Percentiles rank a stretch among this genome's conserved stretches.
These are phyloP conservation scores for Ecliptopera silaceata DNA, from an alignment of 2,888 invertebrate species.

Conservation along the genomic window DNA sequence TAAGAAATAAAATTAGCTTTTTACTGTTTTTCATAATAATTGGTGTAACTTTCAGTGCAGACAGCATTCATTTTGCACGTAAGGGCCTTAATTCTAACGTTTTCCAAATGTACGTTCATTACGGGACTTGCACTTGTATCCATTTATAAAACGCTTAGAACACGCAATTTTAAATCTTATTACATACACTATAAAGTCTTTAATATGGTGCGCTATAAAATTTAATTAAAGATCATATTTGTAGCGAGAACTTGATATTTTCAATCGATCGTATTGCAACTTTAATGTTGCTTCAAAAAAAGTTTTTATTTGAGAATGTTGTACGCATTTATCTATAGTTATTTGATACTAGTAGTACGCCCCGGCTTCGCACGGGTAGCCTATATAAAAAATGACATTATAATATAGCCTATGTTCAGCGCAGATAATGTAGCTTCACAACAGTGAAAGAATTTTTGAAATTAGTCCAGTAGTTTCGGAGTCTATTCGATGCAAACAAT, in stretches of 20 bases:
- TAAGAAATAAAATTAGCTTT: not conserved
- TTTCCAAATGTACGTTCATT: conserved; percentile 11
- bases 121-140: not conserved
- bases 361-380: no score
- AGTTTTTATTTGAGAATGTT: not conserved
- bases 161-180: conserved; percentile 1
- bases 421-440: no score
- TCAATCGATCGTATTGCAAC: not conserved
- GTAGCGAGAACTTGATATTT: not conserved
- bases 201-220: not conserved
- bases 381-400: no score
- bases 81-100: conserved; percentile 7
- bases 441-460: no score
- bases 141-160: not conserved
- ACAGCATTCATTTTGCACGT: conserved; percentile 18
- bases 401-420: no score
- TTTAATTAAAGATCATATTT: not conserved
- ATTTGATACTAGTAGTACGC: no score
- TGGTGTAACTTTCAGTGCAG: conserved; percentile 4
- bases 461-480: no score
- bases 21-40: conserved; percentile 8
- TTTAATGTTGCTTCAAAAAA: not conserved
- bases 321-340: not conserved
- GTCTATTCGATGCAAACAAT: no score
- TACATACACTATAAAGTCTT: not conserved